phyloP scores from a whole-genome alignment of 53 echinoderm and acorn worm species.

The Patiria pectinifera region DNA sequence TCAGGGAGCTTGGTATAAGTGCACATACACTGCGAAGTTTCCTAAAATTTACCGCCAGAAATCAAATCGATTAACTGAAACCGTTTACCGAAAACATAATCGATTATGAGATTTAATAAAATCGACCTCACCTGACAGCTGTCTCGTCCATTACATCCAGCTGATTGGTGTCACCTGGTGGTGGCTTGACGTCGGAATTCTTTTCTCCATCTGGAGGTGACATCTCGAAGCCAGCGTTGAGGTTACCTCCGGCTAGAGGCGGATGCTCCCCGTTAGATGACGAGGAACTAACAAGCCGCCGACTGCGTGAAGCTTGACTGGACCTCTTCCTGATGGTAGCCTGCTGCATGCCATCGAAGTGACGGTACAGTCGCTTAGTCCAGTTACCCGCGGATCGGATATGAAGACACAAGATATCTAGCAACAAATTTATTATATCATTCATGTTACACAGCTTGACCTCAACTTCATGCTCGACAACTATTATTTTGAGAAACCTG shows the following conservation, averaged over 20 bases:
- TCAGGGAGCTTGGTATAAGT: no score
- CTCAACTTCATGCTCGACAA: no score
- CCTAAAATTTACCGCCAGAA: no score
- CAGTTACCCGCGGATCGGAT: conserved; percentile 74
- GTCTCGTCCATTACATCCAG: neutral
- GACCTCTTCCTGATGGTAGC: neutral
- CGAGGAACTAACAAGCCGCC: neutral
- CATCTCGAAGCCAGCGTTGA: conserved; percentile 30
- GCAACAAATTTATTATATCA: neutral
- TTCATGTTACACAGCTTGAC: no score
- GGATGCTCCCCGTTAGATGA: neutral
- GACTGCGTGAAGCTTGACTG: no score
- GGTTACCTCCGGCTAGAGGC: neutral
- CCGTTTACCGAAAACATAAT: no score
- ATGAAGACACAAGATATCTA: conserved; percentile 33
- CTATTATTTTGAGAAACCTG: no score
- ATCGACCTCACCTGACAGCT: no score
- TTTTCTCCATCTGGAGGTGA: neutral
- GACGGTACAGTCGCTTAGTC: conserved; percentile 62
- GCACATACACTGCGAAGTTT: no score
- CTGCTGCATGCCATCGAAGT: conserved; percentile 8
- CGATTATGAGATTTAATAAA: no score
- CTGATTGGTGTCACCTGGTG: neutral
- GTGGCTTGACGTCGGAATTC: neutral
- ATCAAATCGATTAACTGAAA: no score